phyloP scores from a whole-genome alignment of 2,113 vertebrate species.

The Bubo blakistoni region DNA sequence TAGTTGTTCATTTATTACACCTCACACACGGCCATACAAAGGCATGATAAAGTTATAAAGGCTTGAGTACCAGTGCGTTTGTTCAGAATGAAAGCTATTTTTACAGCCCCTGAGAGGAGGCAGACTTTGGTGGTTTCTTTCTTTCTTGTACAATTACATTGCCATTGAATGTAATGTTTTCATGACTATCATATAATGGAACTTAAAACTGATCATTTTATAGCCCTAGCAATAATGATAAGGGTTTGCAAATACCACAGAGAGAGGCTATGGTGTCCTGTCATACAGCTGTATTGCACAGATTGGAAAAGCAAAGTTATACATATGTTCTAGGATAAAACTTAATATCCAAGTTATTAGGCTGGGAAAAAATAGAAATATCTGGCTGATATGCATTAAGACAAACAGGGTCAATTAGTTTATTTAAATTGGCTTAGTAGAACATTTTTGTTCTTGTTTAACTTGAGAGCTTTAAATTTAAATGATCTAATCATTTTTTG shows the following conservation, averaged over 20 bases:
- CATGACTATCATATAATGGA: not conserved
- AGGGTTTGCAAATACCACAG: constrained; percentile 14
- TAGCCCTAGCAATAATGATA: not conserved
- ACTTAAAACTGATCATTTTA: constrained; percentile 16
- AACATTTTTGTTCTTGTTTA: constrained; percentile 38
- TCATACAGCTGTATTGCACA: not conserved
- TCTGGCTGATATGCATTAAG: constrained; percentile 19
- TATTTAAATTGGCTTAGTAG: constrained; percentile 18
- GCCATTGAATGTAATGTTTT: not conserved
- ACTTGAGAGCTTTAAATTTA: constrained; percentile 31
- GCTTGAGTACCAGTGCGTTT: not conserved
- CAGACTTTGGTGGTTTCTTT: not conserved
- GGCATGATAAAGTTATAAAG: not conserved
- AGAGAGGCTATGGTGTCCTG: not conserved
- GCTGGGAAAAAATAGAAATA: not conserved
- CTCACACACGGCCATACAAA: not conserved
- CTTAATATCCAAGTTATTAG: not conserved
- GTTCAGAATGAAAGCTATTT: not conserved
- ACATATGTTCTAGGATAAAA: not conserved
- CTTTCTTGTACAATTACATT: not conserved
- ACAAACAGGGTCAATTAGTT: constrained; percentile 31
- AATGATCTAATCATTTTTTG: not conserved
- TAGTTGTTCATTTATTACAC: not conserved
- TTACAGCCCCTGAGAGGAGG: not conserved
- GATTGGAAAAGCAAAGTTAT: not conserved